A percentile compares a stretch with the other conserved stretches of the same genome.
Conservation (phyloP, 2,888 invertebrate genomes). For the Torymus auratus region DNA sequence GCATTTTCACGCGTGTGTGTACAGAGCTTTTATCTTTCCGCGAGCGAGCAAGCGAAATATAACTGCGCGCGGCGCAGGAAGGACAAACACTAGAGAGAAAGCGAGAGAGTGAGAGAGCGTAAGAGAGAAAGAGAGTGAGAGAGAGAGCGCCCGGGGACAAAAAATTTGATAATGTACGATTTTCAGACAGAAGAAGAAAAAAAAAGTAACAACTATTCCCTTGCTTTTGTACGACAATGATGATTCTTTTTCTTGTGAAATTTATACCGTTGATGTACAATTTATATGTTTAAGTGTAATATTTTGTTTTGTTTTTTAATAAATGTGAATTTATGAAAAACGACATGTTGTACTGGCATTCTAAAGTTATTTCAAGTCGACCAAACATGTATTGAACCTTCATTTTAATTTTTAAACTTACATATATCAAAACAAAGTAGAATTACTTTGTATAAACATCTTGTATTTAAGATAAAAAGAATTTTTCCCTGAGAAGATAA, state of each 20-base stretch:
- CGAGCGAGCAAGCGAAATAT: conserved; percentile 9
- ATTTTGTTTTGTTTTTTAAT: conserved; percentile 56
- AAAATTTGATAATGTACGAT: conserved; percentile 44
- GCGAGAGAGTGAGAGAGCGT: neutral
- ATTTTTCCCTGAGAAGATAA: conserved; percentile 16
- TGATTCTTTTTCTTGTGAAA: conserved; percentile 41
- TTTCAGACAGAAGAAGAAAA: conserved; percentile 6
- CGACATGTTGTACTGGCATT: neutral
- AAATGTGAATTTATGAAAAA: conserved; percentile 57
- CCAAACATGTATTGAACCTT: neutral
- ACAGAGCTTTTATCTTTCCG: conserved; percentile 48
- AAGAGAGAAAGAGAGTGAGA: neutral
- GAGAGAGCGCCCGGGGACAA: conserved; percentile 35
- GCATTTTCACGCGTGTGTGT: conserved; percentile 44
- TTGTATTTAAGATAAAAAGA: neutral
- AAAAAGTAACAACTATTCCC: neutral
- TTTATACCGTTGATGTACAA: conserved; percentile 54
- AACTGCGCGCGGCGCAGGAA: neutral
- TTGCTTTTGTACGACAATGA: conserved; percentile 45
- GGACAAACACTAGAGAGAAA: conserved; percentile 10
- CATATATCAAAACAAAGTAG: neutral
- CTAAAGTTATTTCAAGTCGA: neutral
- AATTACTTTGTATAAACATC: conserved; percentile 2
- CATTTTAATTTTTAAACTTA: no score
- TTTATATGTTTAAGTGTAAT: conserved; percentile 55